Evolutionary conservation across 2,797 vertebrate species (phyloP), one percentile per base, ranked within the genome.

Genomic region (Syngnathus rostellatus): DNA sequence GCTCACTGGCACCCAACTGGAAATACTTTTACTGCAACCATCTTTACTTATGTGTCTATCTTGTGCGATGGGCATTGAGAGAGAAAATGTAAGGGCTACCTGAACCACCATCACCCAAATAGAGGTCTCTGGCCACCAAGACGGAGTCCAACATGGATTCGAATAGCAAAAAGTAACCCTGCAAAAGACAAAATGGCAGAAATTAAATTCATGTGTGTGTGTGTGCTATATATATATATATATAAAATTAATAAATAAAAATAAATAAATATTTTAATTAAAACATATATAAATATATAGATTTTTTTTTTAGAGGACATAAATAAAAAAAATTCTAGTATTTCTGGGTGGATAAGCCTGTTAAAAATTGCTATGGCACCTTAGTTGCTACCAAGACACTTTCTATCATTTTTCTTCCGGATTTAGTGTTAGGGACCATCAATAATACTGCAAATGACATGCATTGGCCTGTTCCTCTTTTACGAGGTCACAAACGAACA

Each of bases 131-230:
- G 71, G 96, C 95, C 57, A 91, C 92, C 79, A 99, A 91, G 72
- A 99, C 92, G 21, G 96, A 99, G 88, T 99, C 96, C 90, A 99
- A 77, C 97, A 99, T 99, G 25, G 97, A 97, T 81, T 99, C 97
- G 71, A 97, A 99, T 67, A 99, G 91, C 78, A 99, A 87, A 84
- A 98, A 98, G 86, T 99, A 99, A 6, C 96, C 97, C 97, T 99
- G 88, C 72, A 6, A 64, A 57, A 73, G 64, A 68, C 7, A 38
- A 61, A 7, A 60, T 16, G 5, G 16, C n/a, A 46, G 40, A 68
- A 21, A 65, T 69, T 63, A 83, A 9, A 19, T 25, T 5, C 6
- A 0, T 38, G 9, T 54, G 31, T 31, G 31, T 3, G 31, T 3
- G 31, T 31, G 31, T 31, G 31, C 31, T 31, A 31, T 31, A 31